Conservation (phyloP, 2,888 invertebrate genomes). For the Oxytorus armatus region DNA sequence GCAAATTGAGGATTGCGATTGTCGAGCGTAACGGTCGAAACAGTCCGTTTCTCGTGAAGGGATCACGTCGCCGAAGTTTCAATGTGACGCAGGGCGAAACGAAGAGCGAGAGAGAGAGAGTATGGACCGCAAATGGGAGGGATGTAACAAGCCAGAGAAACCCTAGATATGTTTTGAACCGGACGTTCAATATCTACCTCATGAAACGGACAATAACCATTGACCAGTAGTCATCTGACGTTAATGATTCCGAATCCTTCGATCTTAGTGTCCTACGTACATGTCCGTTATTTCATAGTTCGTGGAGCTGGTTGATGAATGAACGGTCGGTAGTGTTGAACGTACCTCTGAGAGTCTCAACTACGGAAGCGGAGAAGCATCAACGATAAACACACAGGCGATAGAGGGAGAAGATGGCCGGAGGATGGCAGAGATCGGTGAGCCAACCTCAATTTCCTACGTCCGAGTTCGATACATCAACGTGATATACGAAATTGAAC, state of each 20-base stretch:
- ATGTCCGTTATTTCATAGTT: neutral
- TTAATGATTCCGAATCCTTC: constrained; percentile 38
- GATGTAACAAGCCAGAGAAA: no score
- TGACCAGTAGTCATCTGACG: constrained; percentile 18
- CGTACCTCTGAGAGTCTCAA: constrained; percentile 12
- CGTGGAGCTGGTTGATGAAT: constrained; percentile 40
- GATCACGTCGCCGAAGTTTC: constrained; percentile 32
- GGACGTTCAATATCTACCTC: constrained; percentile 36
- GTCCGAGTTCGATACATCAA: constrained; percentile 76
- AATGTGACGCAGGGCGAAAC: neutral
- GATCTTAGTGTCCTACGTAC: constrained; percentile 30
- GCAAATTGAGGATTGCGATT: constrained; percentile 46
- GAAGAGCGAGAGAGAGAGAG: neutral
- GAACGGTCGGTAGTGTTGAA: constrained; percentile 21
- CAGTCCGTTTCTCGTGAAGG: constrained; percentile 36
- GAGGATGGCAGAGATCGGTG: constrained; percentile 40
- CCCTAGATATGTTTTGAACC: no score
- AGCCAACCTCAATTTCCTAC: constrained; percentile 76
- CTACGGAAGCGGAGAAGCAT: constrained; percentile 9
- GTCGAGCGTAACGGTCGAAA: constrained; percentile 43
- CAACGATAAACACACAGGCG: constrained; percentile 25
- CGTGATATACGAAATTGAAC: constrained; percentile 79
- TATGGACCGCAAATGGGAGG: no score
- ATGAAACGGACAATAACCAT: constrained; percentile 29
- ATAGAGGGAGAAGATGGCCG: neutral